Conservation (phyloP, 2,888 invertebrate species). For the Acrobeloides nanus region DNA sequence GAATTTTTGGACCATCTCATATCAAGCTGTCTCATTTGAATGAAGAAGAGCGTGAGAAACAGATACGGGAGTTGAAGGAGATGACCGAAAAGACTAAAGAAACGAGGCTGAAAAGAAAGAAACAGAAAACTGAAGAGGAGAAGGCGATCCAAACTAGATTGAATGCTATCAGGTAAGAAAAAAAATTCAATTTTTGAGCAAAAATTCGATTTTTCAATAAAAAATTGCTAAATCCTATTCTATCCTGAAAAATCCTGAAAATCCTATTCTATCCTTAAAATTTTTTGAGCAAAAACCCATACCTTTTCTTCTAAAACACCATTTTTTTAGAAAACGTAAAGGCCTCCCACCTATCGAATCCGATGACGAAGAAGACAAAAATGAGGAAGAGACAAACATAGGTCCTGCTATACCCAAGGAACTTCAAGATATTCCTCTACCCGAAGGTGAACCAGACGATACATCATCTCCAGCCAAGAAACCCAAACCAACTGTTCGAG, state of each 20-base stretch:
- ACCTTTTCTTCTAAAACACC: too few species aligned
- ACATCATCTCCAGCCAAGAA: constrained; percentile 3
- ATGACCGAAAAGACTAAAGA: constrained; percentile 29
- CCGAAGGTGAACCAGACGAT: constrained; percentile 3
- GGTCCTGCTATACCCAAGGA: constrained; percentile 13
- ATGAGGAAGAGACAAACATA: constrained; percentile 20
- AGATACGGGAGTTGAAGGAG: constrained; percentile 27
- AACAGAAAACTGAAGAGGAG: constrained; percentile 12
- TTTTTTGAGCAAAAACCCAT: too few species aligned
- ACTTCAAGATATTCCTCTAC: constrained; percentile 26
- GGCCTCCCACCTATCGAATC: too few species aligned
- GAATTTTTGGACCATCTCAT: constrained; percentile 42
- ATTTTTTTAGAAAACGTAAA: too few species aligned
- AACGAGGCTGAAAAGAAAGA: constrained; percentile 20
- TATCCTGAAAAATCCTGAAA: too few species aligned
- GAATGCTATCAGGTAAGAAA: too few species aligned
- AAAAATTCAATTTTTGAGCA: too few species aligned
- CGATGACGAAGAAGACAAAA: constrained; percentile 9
- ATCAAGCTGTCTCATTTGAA: constrained; percentile 28
- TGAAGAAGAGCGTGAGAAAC: constrained; percentile 32
- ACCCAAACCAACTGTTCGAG: constrained; percentile 23
- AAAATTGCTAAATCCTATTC: too few species aligned
- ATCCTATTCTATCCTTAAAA: too few species aligned
- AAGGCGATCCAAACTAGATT: constrained; percentile 17
- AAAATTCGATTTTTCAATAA: too few species aligned